Conservation (phyloP, 92 coral and sea anemone genomes). For the Paramuricea clavata region DNA sequence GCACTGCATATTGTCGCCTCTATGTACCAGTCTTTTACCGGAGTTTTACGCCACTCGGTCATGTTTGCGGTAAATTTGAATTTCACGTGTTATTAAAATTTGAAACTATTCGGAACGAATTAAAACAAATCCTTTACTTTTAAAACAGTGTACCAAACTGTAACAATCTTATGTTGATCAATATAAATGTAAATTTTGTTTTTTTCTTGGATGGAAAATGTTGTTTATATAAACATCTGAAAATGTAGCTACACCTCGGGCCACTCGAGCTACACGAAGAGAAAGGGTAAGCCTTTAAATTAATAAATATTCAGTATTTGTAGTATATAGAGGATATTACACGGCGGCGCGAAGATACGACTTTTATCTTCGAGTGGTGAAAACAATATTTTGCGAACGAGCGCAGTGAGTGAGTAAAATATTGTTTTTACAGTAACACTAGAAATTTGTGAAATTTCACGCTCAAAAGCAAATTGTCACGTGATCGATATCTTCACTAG, state of each 20-base stretch:
- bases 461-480: too few species aligned
- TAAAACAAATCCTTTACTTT: not conserved
- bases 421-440: too few species aligned
- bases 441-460: too few species aligned
- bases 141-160: not conserved
- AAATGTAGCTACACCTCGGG: not conserved
- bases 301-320: not conserved
- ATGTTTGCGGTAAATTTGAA: constrained; percentile 24
- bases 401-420: too few species aligned
- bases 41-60: constrained; percentile 13
- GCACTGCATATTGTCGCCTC: not conserved
- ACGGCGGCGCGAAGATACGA: too few species aligned
- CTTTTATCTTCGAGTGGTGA: too few species aligned
- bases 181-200: not conserved
- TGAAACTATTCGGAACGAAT: not conserved
- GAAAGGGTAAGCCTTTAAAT: not conserved
- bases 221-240: not conserved
- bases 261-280: too few species aligned
- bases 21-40: constrained; percentile 9
- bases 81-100: not conserved
- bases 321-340: too few species aligned
- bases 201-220: not conserved
- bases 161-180: not conserved
- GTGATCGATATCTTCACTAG: too few species aligned
- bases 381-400: too few species aligned